phyloP scores from a whole-genome alignment of 2,113 vertebrate genomes.

The Myanophis thanlyinensis region DNA sequence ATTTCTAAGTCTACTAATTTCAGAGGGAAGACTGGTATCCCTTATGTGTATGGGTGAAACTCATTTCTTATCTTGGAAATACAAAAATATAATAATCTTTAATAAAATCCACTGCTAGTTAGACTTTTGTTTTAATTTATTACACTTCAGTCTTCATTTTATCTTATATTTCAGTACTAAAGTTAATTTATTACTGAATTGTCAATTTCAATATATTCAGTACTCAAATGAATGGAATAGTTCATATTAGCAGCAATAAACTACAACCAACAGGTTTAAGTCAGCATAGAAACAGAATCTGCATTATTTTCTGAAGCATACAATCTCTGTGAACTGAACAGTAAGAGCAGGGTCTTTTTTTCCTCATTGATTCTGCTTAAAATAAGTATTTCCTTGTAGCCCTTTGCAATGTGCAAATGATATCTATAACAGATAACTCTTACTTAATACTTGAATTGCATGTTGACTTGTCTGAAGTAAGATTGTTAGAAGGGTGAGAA shows the following conservation, averaged over 20 bases:
- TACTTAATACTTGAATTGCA: background rate
- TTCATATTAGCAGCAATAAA: background rate
- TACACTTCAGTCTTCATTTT: background rate
- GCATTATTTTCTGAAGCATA: background rate
- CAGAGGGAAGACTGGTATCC: background rate
- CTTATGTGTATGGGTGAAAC: background rate
- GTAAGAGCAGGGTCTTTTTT: background rate
- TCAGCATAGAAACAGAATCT: background rate
- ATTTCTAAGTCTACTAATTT: background rate
- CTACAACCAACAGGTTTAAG: background rate
- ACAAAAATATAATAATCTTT: background rate
- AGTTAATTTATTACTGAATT: background rate
- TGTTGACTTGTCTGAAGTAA: background rate
- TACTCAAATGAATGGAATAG: background rate
- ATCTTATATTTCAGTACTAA: conserved; percentile 3
- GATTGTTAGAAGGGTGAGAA: background rate
- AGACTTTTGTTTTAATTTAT: background rate
- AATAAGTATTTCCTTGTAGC: background rate
- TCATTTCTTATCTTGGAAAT: background rate
- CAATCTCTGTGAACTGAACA: background rate
- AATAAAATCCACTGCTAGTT: background rate
- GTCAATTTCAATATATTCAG: background rate
- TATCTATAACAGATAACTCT: background rate
- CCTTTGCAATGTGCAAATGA: background rate
- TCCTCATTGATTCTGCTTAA: background rate